A percentile compares a stretch with the other conserved stretches of the same genome.
Conservation (phyloP, 1,140 invertebrate species). For the Holotrichia oblita region DNA sequence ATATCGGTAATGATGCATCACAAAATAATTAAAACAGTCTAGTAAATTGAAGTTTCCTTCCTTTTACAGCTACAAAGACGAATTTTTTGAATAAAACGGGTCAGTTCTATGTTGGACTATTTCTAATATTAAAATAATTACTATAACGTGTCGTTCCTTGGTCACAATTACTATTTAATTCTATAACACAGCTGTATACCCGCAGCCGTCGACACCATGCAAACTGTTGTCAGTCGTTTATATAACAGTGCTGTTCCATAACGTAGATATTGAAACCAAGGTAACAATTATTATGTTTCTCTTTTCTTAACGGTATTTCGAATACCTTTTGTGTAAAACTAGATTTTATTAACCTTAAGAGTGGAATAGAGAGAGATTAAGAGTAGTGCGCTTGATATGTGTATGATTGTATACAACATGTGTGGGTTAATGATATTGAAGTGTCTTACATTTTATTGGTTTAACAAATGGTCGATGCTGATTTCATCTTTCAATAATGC, state of each 20-base stretch:
- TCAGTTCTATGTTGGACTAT: background rate
- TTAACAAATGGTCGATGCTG: too few species aligned
- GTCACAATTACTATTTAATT: background rate
- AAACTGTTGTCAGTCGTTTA: background rate
- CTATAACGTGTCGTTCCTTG: background rate
- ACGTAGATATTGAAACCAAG: background rate
- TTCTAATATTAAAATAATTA: background rate
- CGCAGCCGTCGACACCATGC: too few species aligned
- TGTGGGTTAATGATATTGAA: too few species aligned
- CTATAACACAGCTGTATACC: background rate
- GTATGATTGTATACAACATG: too few species aligned
- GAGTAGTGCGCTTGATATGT: background rate
- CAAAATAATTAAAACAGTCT: too few species aligned
- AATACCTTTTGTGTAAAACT: constrained; percentile 17
- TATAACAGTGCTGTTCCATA: constrained; percentile 15
- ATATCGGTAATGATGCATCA: too few species aligned
- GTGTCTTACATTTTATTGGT: too few species aligned
- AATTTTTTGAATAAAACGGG: background rate
- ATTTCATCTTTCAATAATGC: background rate
- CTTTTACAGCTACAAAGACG: too few species aligned
- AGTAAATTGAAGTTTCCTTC: too few species aligned
- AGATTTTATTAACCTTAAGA: constrained; percentile 4
- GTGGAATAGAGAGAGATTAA: background rate
- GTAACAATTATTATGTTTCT: constrained; percentile 3
- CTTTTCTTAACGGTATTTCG: constrained; percentile 5